phyloP scores from a whole-genome alignment of 2,113 vertebrate genomes.

The Oryzias melastigma region DNA sequence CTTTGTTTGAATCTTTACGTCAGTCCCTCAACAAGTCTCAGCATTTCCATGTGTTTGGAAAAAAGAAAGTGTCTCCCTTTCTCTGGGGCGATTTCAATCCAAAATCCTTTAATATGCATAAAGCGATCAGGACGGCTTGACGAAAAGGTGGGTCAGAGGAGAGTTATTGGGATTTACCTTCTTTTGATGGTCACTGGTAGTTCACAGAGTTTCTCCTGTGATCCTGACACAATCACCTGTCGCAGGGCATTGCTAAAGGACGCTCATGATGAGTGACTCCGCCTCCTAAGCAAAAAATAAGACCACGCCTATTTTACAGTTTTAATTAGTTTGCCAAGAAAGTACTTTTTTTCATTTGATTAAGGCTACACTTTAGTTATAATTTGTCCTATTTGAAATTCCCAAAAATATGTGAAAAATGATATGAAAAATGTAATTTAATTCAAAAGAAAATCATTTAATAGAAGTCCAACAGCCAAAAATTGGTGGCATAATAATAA shows the following conservation, averaged over 20 bases:
- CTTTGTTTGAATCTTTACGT: no score
- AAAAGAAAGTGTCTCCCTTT: conserved; percentile 12
- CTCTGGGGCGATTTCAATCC: background rate
- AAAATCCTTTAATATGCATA: conserved; percentile 15
- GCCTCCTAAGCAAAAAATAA: background rate
- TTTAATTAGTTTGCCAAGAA: background rate
- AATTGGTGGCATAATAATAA: no score
- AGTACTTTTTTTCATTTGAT: no score
- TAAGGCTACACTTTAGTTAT: no score
- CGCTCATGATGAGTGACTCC: background rate
- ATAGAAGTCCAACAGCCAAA: no score
- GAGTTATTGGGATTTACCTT: conserved; percentile 16
- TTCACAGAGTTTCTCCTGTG: conserved; percentile 29
- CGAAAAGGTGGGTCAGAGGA: conserved; percentile 12
- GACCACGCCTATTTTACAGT: background rate
- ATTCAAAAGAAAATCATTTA: no score
- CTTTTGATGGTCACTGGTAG: background rate
- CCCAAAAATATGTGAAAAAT: no score
- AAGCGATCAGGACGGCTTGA: conserved; percentile 28
- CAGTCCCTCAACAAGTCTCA: background rate
- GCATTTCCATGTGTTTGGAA: background rate
- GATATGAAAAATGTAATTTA: no score
- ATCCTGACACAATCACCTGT: conserved; percentile 15
- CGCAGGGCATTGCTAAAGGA: conserved; percentile 2
- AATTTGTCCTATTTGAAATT: no score